phyloP scores from a whole-genome alignment of 2,797 vertebrate genomes.

The Myotis daubentonii region DNA sequence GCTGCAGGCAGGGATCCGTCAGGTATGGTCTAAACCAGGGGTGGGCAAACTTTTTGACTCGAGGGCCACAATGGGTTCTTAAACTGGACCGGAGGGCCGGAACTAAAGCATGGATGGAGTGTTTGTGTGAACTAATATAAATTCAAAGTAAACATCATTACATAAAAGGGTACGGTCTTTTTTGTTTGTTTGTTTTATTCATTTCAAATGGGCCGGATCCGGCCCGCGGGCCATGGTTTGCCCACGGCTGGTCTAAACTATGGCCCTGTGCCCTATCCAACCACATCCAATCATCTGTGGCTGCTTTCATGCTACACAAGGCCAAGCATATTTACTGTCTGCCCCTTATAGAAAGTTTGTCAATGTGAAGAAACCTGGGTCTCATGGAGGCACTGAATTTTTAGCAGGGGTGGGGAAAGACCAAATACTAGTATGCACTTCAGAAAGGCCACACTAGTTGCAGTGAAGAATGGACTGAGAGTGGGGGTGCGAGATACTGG shows the following conservation, averaged over 20 bases:
- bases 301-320: background rate
- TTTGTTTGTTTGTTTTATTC: too few species aligned
- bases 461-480: rapidly evolving
- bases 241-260: background rate
- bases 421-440: background rate
- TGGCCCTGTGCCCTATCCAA: rapidly evolving
- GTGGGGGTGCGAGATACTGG: background rate
- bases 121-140: too few species aligned
- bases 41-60: too few species aligned
- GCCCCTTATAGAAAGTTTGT: background rate
- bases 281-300: background rate
- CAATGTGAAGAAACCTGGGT: background rate
- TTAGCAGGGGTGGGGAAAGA: background rate
- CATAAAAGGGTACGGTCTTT: too few species aligned
- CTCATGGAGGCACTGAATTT: background rate
- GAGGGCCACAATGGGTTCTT: too few species aligned
- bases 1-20: background rate
- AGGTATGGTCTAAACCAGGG: background rate
- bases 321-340: background rate
- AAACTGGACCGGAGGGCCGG: too few species aligned
- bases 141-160: too few species aligned
- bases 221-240: too few species aligned
- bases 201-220: too few species aligned
- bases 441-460: background rate
- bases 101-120: too few species aligned